Base-by-base conservation (phyloP, 2,888 invertebrate genomes). In the Diploptera punctata region DNA sequence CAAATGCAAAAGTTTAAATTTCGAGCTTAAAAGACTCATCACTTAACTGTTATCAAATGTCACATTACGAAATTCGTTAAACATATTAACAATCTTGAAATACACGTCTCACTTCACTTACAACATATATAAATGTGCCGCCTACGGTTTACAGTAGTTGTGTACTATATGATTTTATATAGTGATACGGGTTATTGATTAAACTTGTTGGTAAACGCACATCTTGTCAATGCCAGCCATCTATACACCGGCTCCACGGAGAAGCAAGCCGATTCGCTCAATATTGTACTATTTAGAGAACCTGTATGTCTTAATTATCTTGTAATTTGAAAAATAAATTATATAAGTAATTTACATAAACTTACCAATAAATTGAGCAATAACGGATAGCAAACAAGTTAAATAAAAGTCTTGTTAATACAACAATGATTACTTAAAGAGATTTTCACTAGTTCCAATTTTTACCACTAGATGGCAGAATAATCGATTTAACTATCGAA, bases 351-450 rank as follows among this genome's bases (percentile, higher is more conserved):
- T 0, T 2, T 29, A 2, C n/a, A 24, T 3, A 52, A 52, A 31
- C 57, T 57, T 57, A 57, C 57, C 29, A 29, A 57, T 24, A 57
- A 57, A 29, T 57, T 57, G 57, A 57, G 57, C 57, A 57, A 57
- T 29, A 29, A 57, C 29, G 24, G 0, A 57, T 29, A 57, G 26
- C 57, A 57, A 57, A 29, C 31, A 4, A 7, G 16, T n/a, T 16
- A 57, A 57, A 57, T 4, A 24, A 57, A 57, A 57, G 24, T 24
- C 24, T 24, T 52, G 13, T 13, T 52, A 52, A 16, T 24, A 29
- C 57, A 57, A 57, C 57, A 57, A 57, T 29, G n/a, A 29, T 29
- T 18, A 52, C 52, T 52, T 49, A 49, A 38, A 47, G 47, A 47
- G 16, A 47, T n/a, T 24, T 29, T n/a, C 29, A 29, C n/a, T n/a